Evolutionary conservation across 2,888 invertebrate genomes (phyloP).

Genomic region (Apoderus coryli): DNA sequence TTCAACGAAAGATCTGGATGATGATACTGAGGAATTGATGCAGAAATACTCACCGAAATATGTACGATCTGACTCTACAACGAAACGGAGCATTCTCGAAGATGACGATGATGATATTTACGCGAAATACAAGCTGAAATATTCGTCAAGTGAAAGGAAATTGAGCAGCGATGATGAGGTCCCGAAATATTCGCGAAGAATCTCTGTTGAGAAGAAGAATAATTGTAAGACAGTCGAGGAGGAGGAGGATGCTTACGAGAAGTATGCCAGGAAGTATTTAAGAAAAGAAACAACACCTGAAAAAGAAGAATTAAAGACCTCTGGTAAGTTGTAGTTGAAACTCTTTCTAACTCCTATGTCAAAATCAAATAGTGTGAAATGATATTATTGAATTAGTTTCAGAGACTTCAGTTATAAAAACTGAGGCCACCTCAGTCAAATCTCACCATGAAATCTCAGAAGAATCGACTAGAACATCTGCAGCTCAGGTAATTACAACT

Average conservation of each 20-base stretch:
- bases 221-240: slow-evolving; percentile 18
- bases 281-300: slow-evolving; percentile 20
- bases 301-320: too few relatives aligned
- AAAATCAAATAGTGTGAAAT: too few relatives aligned
- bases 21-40: slow-evolving; percentile 22
- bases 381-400: too few relatives aligned
- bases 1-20: slow-evolving; percentile 15
- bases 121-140: slow-evolving; percentile 19
- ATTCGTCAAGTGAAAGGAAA: slow-evolving; percentile 18
- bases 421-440: too few relatives aligned
- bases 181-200: slow-evolving; percentile 16
- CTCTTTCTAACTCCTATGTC: too few relatives aligned
- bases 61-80: slow-evolving; percentile 20
- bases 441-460: too few relatives aligned
- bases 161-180: slow-evolving; percentile 11
- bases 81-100: slow-evolving; percentile 14
- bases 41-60: slow-evolving; percentile 25
- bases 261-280: slow-evolving; percentile 22
- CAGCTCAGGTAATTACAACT: background rate
- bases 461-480: too few relatives aligned
- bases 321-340: too few relatives aligned
- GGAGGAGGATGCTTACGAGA: slow-evolving; percentile 23
- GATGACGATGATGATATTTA: slow-evolving; percentile 18
- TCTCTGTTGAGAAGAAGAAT: slow-evolving; percentile 18
- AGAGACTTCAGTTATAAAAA: too few relatives aligned